Evolutionary conservation across 2,888 invertebrate species (phyloP).

Genomic region (Diarsia brunnea): DNA sequence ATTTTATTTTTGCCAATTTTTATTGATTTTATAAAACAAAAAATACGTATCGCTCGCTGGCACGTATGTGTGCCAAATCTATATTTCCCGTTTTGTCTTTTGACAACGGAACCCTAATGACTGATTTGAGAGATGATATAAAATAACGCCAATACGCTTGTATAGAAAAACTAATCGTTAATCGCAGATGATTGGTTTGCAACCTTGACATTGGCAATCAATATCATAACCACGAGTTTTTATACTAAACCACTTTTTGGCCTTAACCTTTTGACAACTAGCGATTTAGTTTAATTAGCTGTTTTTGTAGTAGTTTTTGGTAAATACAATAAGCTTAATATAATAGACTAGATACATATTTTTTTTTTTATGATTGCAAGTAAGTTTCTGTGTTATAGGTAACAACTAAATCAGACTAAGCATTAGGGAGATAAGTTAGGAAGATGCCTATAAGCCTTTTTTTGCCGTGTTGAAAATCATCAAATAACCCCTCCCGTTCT

Average conservation of each 20-base stretch:
- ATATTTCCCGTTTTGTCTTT: too few relatives aligned
- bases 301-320: background rate
- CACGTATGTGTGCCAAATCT: too few relatives aligned
- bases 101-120: background rate
- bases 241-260: constrained; percentile 11
- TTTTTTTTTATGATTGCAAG: background rate
- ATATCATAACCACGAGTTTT: constrained; percentile 14
- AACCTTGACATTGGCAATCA: constrained; percentile 36
- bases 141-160: background rate
- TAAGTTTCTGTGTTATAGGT: too few relatives aligned
- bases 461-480: too few relatives aligned
- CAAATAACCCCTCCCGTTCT: too few relatives aligned
- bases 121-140: background rate
- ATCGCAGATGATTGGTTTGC: background rate
- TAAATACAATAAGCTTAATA: background rate
- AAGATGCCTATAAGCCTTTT: too few relatives aligned
- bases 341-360: background rate
- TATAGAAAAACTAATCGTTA: background rate
- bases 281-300: constrained; percentile 1
- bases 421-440: too few relatives aligned
- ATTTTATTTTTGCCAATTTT: too few relatives aligned
- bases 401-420: too few relatives aligned
- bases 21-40: too few relatives aligned
- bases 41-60: too few relatives aligned
- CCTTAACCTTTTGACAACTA: background rate